Evolutionary conservation across 1,140 invertebrate genomes (phyloP).

Genomic region (Calephelis virginiensis): DNA sequence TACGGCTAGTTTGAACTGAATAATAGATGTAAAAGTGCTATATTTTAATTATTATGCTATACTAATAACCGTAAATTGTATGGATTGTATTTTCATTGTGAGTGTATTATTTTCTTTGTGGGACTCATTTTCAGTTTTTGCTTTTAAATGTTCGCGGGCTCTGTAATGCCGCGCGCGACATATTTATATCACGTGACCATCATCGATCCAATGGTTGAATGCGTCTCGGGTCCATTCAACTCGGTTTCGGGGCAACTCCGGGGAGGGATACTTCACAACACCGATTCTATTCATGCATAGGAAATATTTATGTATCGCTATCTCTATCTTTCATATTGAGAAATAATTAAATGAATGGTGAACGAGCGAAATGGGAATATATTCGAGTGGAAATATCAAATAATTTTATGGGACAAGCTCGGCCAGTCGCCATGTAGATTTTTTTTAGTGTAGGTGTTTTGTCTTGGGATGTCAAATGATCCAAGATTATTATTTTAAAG

Average conservation of each 20-base stretch:
- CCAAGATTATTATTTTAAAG: conserved; percentile 77
- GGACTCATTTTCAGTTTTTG: neutral
- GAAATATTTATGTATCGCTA: conserved; percentile 73
- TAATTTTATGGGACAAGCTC: conserved; percentile 67
- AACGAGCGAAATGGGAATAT: conserved; percentile 74
- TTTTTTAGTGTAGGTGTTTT: conserved; percentile 79
- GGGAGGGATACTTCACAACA: conserved; percentile 76
- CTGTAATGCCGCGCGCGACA: conserved; percentile 43
- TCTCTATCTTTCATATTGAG: conserved; percentile 68
- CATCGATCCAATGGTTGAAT: conserved; percentile 78
- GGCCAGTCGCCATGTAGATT: conserved; percentile 76
- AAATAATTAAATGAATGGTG: conserved; percentile 77
- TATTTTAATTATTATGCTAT: no score
- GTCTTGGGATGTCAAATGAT: conserved; percentile 76
- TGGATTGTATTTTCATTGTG: no score
- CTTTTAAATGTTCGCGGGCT: conserved; percentile 53
- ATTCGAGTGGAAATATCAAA: conserved; percentile 68
- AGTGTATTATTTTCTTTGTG: no score
- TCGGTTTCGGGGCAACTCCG: conserved; percentile 65
- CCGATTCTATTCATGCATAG: conserved; percentile 75
- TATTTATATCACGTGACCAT: conserved; percentile 73
- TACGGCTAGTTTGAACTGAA: no score
- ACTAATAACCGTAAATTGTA: no score
- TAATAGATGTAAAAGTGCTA: no score
- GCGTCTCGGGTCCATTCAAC: conserved; percentile 79